Evolutionary conservation across 2,888 invertebrate genomes (phyloP).

Genomic region (Drosophila demipolita): DNA sequence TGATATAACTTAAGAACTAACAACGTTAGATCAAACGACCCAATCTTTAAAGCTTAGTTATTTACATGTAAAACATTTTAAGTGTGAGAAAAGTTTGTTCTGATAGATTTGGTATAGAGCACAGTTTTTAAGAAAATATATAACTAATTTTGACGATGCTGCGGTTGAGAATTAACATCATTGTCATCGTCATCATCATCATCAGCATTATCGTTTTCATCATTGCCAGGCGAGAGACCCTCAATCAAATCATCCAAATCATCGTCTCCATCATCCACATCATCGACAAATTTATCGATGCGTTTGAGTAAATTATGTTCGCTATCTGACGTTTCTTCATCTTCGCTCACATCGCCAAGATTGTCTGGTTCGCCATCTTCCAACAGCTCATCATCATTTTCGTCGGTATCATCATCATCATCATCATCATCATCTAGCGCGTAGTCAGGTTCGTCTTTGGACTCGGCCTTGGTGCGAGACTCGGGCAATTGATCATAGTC

Average conservation of each 20-base stretch:
- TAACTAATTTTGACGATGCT: slow-evolving; percentile 41
- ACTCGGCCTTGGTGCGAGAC: slow-evolving; percentile 66
- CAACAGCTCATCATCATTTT: slow-evolving; percentile 36
- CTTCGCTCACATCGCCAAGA: slow-evolving; percentile 34
- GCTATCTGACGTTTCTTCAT: slow-evolving; percentile 35
- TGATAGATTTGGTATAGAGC: slow-evolving; percentile 84
- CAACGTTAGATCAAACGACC: slow-evolving; percentile 40
- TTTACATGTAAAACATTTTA: slow-evolving; percentile 61
- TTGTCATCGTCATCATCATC: slow-evolving; percentile 37
- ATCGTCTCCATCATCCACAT: slow-evolving; percentile 72
- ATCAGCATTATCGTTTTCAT: slow-evolving; percentile 43
- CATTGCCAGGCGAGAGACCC: slow-evolving; percentile 46
- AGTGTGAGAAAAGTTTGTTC: slow-evolving; percentile 61
- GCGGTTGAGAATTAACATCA: slow-evolving; percentile 22
- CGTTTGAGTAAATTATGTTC: slow-evolving; percentile 76
- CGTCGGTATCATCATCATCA: slow-evolving; percentile 52
- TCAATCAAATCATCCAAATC: slow-evolving; percentile 66
- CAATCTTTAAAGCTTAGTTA: slow-evolving; percentile 61
- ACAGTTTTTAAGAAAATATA: slow-evolving; percentile 65
- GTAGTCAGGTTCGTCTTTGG: slow-evolving; percentile 56
- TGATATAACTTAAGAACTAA: slow-evolving; percentile 47
- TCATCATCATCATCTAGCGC: slow-evolving; percentile 36
- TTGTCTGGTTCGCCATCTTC: slow-evolving; percentile 35
- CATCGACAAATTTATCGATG: slow-evolving; percentile 75
- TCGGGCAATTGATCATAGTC: slow-evolving; percentile 85